Conservation (phyloP, 2,888 invertebrate genomes). For the Aporophyla lueneburgensis region DNA sequence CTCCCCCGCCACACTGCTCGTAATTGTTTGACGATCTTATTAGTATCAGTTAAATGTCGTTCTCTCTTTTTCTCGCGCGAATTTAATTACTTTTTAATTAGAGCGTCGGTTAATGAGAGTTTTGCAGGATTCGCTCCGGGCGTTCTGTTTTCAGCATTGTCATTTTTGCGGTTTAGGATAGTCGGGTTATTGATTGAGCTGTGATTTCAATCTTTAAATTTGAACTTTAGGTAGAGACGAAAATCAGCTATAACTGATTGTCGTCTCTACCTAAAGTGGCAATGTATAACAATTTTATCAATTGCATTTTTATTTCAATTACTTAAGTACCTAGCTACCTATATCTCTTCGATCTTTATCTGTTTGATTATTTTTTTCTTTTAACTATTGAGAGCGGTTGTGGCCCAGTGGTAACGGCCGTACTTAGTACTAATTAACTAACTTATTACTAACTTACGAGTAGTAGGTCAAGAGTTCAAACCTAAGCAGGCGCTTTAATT, state of each 20-base stretch:
- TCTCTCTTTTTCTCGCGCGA: slow-evolving; percentile 89
- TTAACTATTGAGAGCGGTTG: too few species aligned
- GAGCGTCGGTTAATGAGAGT: slow-evolving; percentile 86
- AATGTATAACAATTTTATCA: background rate
- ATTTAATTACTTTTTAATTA: slow-evolving; percentile 91
- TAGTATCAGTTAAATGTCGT: slow-evolving; percentile 91
- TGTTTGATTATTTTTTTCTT: background rate
- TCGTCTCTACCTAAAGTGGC: background rate
- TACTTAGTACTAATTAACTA: too few species aligned
- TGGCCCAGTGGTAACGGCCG: too few species aligned
- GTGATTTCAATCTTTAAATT: too few species aligned
- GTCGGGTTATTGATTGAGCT: slow-evolving; percentile 66
- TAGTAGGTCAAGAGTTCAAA: too few species aligned
- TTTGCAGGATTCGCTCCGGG: slow-evolving; percentile 80
- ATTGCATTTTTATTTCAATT: background rate
- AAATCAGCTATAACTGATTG: too few species aligned
- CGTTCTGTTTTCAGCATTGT: slow-evolving; percentile 73
- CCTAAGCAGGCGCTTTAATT: too few species aligned
- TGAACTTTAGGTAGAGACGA: too few species aligned
- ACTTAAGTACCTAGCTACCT: too few species aligned
- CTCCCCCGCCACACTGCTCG: slow-evolving; percentile 81
- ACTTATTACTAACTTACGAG: too few species aligned
- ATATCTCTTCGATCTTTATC: background rate
- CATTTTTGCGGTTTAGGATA: slow-evolving; percentile 69
- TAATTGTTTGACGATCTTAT: slow-evolving; percentile 91